Evolutionary conservation across 2,113 vertebrate species (phyloP).

Genomic region (Dipodomys stephensi): DNA sequence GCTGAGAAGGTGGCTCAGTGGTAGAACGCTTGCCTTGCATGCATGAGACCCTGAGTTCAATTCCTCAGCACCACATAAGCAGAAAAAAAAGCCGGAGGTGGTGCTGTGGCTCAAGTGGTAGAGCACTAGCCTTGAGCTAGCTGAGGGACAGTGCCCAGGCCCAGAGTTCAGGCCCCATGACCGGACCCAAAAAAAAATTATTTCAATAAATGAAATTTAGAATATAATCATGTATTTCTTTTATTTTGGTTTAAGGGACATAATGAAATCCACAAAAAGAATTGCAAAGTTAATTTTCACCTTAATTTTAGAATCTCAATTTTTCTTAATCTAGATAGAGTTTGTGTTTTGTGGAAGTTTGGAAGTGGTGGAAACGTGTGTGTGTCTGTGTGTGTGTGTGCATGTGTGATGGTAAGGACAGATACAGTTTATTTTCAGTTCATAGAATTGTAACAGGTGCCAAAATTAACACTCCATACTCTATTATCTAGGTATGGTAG

Average conservation of each 20-base stretch:
- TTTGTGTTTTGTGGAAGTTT: neutral
- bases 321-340: neutral
- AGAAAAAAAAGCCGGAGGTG: no score
- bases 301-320: neutral
- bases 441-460: neutral
- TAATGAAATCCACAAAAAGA: neutral
- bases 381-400: neutral
- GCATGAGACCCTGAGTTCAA: no score
- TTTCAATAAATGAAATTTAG: neutral
- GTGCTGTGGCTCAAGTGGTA: no score
- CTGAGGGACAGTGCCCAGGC: no score
- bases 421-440: neutral
- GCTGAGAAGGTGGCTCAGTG: no score
- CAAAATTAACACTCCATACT: neutral
- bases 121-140: no score
- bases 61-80: no score
- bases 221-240: neutral
- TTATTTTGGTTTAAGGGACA: neutral
- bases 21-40: no score
- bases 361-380: neutral
- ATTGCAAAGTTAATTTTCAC: neutral
- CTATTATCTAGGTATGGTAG: neutral
- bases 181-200: no score
- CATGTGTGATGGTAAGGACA: neutral
- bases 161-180: no score